Evolutionary conservation across 2,888 invertebrate genomes (phyloP).

Genomic region (Leucoptera coffeella): DNA sequence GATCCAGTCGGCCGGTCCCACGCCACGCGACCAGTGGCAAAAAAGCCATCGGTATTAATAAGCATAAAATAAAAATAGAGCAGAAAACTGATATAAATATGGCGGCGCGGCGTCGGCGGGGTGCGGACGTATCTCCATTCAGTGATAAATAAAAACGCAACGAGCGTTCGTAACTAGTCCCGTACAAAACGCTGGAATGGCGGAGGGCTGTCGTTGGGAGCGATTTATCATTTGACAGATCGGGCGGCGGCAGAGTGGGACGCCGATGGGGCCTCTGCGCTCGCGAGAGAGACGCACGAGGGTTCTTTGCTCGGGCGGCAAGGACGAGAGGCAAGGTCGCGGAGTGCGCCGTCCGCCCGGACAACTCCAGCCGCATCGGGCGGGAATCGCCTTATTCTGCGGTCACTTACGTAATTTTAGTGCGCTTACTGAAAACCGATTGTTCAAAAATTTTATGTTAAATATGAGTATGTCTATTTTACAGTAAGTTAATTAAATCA

Average conservation of each 20-base stretch:
- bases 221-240: constrained; percentile 33
- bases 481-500: too few relatives aligned
- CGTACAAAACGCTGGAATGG: constrained; percentile 17
- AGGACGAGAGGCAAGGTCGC: constrained; percentile 43
- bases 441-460: too few relatives aligned
- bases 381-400: too few relatives aligned
- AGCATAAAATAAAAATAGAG: too few relatives aligned
- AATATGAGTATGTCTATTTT: too few relatives aligned
- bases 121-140: constrained; percentile 19
- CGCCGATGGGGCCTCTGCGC: constrained; percentile 8
- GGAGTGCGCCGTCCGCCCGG: constrained; percentile 19
- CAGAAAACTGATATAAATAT: constrained; percentile 6
- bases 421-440: too few relatives aligned
- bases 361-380: constrained; percentile 11
- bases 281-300: constrained; percentile 17
- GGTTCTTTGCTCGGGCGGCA: constrained; percentile 23
- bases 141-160: constrained; percentile 31
- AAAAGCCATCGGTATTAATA: too few relatives aligned
- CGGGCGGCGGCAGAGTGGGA: constrained; percentile 16
- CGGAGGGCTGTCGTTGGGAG: constrained; percentile 23
- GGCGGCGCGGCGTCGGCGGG: constrained; percentile 9
- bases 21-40: constrained; percentile 12
- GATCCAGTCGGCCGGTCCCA: constrained; percentile 17
- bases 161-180: constrained; percentile 19
- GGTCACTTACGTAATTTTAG: too few relatives aligned